Evolutionary conservation across 2,888 invertebrate species (phyloP).

Genomic region (Cataglyphis rosenhaueri): DNA sequence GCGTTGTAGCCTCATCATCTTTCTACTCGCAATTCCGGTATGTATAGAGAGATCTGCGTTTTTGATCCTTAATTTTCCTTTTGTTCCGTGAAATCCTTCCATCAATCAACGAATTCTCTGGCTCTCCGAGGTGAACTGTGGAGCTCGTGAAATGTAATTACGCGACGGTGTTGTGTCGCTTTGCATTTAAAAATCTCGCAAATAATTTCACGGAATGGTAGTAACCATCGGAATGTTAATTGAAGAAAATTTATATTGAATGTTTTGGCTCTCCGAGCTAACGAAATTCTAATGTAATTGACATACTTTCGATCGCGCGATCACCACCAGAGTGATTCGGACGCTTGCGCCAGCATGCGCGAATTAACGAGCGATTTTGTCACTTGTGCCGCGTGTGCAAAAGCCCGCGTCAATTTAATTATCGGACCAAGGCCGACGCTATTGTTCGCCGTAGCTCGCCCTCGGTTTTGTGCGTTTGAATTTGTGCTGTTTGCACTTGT

Average conservation of each 20-base stretch:
- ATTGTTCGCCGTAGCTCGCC: conserved; percentile 66
- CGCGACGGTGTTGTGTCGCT: no score
- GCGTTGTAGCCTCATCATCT: not conserved
- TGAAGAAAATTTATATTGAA: conserved; percentile 6
- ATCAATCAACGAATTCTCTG: not conserved
- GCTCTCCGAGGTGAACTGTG: not conserved
- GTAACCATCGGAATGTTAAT: conserved; percentile 22
- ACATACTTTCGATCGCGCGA: conserved; percentile 36
- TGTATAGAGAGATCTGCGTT: not conserved
- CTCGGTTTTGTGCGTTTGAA: conserved; percentile 72
- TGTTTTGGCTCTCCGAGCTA: not conserved
- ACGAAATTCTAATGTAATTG: conserved; percentile 28
- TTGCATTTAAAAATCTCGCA: not conserved
- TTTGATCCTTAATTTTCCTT: not conserved
- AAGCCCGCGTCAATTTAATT: conserved; percentile 76
- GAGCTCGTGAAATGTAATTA: not conserved
- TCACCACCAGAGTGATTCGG: conserved; percentile 30
- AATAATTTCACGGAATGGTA: not conserved
- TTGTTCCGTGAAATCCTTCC: not conserved
- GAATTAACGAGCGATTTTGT: conserved; percentile 75
- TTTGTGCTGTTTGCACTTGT: conserved; percentile 58
- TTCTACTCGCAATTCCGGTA: not conserved
- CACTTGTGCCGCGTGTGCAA: conserved; percentile 70
- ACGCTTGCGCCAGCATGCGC: conserved; percentile 43
- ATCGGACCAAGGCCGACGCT: conserved; percentile 71